Evolutionary conservation across 2,797 vertebrate genomes (phyloP), one percentile per base, ranked within the genome.

Genomic region (Lutjanus campechanus): DNA sequence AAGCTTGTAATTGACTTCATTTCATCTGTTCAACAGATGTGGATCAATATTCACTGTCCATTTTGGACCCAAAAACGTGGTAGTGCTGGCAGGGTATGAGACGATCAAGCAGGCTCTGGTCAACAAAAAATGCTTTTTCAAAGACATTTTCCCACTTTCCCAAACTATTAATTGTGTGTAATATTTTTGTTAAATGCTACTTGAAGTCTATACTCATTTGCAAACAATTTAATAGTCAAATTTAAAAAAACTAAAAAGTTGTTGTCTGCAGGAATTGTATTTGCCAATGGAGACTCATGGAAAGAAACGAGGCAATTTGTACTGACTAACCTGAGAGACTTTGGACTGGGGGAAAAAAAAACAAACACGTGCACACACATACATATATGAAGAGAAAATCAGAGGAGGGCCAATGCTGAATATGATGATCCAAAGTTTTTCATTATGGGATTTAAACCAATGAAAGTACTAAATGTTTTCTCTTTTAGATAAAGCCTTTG

Each of bases 271-370:
- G 93, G 93, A 36, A 36, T 36, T 36, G 29, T 36, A 36, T 36
- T 36, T 36, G 29, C 4, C 25, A 36, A 36, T 4, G 29, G 25
- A 25, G 85, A 91, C 2, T 84, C 87, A 1, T 93, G 93, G 91
- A 93, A 79, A 73, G 92, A 91, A 73, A 91, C 93, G 93, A 89
- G 88, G 22, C 79, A 82, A 6, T 93, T 92, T 65, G 77, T 91
- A 22, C 59, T 92, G 41, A 64, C 71, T 2, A 91, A 69, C 13
- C 79, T 94, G 41, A 77, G 76, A 11, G 87, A 91, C 56, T 91
- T 89, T 85, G 92, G 92, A 46, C 91, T 93, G 92, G 93, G 92
- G 16, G 92, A 90, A 59, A 91, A 55, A 68, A 43, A 41, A 15
- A 83, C 73, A 53, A 2, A 36, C 5, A 36, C 5, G 5, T 4